Conservation (phyloP, 2,888 invertebrate species). For the Notodonta dromedarius region DNA sequence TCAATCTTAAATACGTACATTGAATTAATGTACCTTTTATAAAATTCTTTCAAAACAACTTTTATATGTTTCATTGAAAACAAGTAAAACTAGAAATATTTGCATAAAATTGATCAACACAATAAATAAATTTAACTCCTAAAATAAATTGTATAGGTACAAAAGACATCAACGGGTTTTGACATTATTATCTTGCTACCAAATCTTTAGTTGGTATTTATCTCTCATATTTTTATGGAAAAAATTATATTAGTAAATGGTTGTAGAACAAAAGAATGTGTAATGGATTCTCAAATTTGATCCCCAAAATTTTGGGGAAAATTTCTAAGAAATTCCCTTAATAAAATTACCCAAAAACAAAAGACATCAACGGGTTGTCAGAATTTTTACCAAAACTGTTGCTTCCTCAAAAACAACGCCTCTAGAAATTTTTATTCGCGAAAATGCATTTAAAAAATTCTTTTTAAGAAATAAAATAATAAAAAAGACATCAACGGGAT, state of each 20-base stretch:
- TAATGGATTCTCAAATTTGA: no score
- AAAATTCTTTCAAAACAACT: neutral
- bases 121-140: neutral
- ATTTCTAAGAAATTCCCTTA: no score
- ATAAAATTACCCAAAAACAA: no score
- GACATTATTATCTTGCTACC: no score
- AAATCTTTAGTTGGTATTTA: no score
- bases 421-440: neutral
- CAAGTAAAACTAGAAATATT: neutral
- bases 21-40: neutral
- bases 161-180: constrained; percentile 38
- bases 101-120: neutral
- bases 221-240: no score
- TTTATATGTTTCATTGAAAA: neutral
- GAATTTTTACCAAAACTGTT: neutral
- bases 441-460: neutral
- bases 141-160: constrained; percentile 10
- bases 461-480: neutral
- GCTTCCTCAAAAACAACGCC: neutral
- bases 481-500: constrained; percentile 1
- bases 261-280: neutral
- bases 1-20: neutral
- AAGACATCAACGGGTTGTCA: no score
- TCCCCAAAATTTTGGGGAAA: no score
- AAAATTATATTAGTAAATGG: no score